Percentiles rank a stretch among this genome's conserved stretches.
phyloP scores from a whole-genome alignment of 1,140 invertebrate species.

The Sminthurinus signatus region DNA sequence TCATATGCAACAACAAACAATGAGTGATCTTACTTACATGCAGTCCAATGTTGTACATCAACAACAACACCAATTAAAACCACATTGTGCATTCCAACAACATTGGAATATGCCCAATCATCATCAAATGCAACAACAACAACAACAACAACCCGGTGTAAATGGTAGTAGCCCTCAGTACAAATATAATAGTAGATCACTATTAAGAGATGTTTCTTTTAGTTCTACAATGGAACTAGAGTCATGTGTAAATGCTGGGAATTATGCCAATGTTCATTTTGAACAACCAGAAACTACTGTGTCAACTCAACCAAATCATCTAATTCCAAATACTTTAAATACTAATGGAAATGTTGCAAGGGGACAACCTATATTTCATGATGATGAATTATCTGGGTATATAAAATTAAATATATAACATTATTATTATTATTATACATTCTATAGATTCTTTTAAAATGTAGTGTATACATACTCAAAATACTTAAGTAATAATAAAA shows the following conservation, averaged over 20 bases:
- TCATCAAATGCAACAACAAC: slow-evolving; percentile 18
- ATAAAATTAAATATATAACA: too few relatives aligned
- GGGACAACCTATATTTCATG: too few relatives aligned
- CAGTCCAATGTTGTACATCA: slow-evolving; percentile 1
- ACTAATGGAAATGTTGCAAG: slow-evolving; percentile 6
- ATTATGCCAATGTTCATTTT: slow-evolving; percentile 61
- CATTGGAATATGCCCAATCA: slow-evolving; percentile 18
- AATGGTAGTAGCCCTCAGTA: slow-evolving; percentile 8
- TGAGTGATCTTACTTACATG: slow-evolving; percentile 19
- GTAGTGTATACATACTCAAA: too few relatives aligned
- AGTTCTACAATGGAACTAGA: slow-evolving; percentile 55
- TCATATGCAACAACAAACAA: too few relatives aligned
- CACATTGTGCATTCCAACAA: slow-evolving; percentile 25
- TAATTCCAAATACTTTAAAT: too few relatives aligned
- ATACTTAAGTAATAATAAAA: neutral
- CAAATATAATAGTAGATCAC: slow-evolving; percentile 45
- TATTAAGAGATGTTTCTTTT: slow-evolving; percentile 52
- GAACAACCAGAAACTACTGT: slow-evolving; percentile 18
- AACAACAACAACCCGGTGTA: slow-evolving; percentile 16
- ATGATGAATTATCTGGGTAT: neutral
- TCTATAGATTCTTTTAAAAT: too few relatives aligned
- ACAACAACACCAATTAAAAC: slow-evolving; percentile 26
- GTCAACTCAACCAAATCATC: too few relatives aligned
- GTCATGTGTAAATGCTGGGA: slow-evolving; percentile 56
- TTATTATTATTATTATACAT: neutral